These are phyloP conservation scores for Aphidius ervi DNA, from an alignment of 1,140 invertebrate genomes.

Conservation along the genomic window DNA sequence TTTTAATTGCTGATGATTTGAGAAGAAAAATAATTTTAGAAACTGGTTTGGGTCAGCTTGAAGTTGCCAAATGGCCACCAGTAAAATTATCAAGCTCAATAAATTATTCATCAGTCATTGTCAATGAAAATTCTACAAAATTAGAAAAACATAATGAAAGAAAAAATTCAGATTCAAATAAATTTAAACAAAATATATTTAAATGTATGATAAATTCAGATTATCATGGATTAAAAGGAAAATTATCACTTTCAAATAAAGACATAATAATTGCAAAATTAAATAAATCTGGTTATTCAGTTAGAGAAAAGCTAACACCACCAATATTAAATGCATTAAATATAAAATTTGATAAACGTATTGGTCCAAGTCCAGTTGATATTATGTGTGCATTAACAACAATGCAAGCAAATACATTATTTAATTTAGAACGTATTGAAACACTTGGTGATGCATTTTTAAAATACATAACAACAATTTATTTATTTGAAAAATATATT, in stretches of 20 bases:
- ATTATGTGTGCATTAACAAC: slow-evolving; percentile 63
- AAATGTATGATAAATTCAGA: too few relatives aligned
- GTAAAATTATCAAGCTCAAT: too few relatives aligned
- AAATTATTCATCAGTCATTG: too few relatives aligned
- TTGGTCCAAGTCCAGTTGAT: slow-evolving; percentile 22
- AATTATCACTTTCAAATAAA: too few relatives aligned
- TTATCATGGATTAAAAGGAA: too few relatives aligned
- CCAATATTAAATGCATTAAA: slow-evolving; percentile 12
- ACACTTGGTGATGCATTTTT: slow-evolving; percentile 86
- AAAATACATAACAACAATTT: slow-evolving; percentile 73
- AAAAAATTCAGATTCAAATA: too few relatives aligned
- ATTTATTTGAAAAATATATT: slow-evolving; percentile 67
- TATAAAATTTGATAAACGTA: slow-evolving; percentile 15
- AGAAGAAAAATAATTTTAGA: slow-evolving; percentile 57
- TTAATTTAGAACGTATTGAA: slow-evolving; percentile 80
- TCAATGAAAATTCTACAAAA: too few relatives aligned
- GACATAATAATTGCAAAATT: too few relatives aligned
- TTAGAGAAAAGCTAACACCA: slow-evolving; percentile 22
- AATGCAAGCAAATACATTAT: slow-evolving; percentile 67
- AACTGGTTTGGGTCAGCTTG: slow-evolving; percentile 38
- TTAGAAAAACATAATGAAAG: too few relatives aligned
- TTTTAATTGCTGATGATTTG: slow-evolving; percentile 79
- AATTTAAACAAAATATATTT: too few relatives aligned
- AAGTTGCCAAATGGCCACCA: slow-evolving; percentile 19
- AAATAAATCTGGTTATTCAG: slow-evolving; percentile 6